Base-by-base conservation (phyloP, 2,797 vertebrate genomes). In the Pseudochromis fuscus region DNA sequence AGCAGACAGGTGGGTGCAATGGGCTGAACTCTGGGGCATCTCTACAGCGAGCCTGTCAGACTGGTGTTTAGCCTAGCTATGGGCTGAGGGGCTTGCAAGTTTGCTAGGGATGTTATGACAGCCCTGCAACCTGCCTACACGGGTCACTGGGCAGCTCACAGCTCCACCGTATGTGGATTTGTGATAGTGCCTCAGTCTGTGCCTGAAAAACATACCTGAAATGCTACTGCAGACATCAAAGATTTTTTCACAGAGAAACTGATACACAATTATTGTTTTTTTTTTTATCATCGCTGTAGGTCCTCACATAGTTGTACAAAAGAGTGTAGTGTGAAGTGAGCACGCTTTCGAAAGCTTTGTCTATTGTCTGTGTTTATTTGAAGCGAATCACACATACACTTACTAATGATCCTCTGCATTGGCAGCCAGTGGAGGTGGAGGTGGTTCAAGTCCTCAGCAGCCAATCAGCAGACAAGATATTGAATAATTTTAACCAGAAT, bases 1-100 rank as follows among this genome's bases (percentile, higher is more conserved):
- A 72, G 82, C 81, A 84, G 82, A 80, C 88, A 87, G 86, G 72
- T 82, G 82, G 79, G 55, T 63, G 80, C 45, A 4, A 45, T 19
- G 77, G 40, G 28, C 57, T 85, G 84, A 88, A 86, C 86, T 75
- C 67, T 11, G 78, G 84, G 64, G 72, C 79, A 76, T 72, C 69
- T 67, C 72, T 37, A 55, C 75, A 77, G 23, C 2, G 63, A 68
- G 64, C 68, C 77, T 86, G 89, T 84, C 85, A 85, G 72, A 42
- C 55, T 51, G 71, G 33, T 81, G 74, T 69, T 84, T 72, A 72
- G 75, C 76, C 64, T 70, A 75, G 81, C 81, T 58, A 33, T 3
- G 16, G 72, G 69, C 74, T 85, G 76, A 76, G 58, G 64, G 21
- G 70, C 57, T 44, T 7, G 37, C 5, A 35, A 57, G 71, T 82